These are phyloP conservation scores for Pentalonia nigronervosa DNA, from an alignment of 1,140 invertebrate genomes.

Conservation along the genomic window DNA sequence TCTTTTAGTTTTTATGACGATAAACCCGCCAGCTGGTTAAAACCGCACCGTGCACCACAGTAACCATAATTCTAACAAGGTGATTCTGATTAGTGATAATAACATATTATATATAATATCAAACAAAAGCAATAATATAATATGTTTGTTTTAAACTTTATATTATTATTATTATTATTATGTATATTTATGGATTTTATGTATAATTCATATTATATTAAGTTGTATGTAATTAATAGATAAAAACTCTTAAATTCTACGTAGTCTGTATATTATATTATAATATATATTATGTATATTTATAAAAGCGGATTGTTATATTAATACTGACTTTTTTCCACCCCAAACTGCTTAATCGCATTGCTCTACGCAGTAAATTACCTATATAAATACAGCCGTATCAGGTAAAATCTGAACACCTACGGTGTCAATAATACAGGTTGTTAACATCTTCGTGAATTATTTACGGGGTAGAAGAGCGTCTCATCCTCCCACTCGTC, in stretches of 20 bases:
- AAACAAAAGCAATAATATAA: neutral
- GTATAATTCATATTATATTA: neutral
- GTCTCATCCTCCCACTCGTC: no score
- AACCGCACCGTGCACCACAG: neutral
- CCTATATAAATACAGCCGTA: no score
- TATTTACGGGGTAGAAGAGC: no score
- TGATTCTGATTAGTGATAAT: neutral
- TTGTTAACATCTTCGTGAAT: no score
- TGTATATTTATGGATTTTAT: neutral
- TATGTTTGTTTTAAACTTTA: neutral
- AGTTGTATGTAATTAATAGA: neutral
- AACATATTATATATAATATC: neutral
- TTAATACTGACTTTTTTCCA: neutral
- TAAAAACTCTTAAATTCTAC: neutral
- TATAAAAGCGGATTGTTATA: neutral
- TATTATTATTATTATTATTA: slow-evolving; percentile 10
- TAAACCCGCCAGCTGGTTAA: neutral
- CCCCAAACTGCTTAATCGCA: neutral
- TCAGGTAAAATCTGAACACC: no score
- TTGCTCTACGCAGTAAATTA: neutral
- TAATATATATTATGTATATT: neutral
- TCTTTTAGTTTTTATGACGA: neutral
- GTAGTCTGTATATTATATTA: slow-evolving; percentile 15
- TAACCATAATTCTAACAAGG: neutral
- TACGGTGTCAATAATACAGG: no score